A percentile compares a stretch with the other conserved stretches of the same genome.
phyloP scores from a whole-genome alignment of 2,888 invertebrate species.

The Sthenelais limicola region DNA sequence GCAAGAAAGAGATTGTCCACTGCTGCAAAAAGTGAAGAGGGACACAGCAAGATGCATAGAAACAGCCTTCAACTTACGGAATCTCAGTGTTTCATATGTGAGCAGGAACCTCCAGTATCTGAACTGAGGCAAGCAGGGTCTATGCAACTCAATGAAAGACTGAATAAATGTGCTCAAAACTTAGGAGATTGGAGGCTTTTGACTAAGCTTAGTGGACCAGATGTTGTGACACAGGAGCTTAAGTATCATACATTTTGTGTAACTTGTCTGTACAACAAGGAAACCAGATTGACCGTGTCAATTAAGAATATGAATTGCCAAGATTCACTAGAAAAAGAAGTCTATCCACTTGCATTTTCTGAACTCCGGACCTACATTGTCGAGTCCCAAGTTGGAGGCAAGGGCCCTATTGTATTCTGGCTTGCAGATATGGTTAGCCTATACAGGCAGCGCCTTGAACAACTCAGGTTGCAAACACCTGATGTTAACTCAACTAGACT shows the following conservation, averaged over 20 bases:
- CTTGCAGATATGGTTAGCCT: slow-evolving; percentile 13
- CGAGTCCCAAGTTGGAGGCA: too few species aligned
- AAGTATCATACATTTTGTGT: slow-evolving; percentile 1
- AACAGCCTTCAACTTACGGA: background rate
- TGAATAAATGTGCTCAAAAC: background rate
- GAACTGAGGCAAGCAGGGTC: background rate
- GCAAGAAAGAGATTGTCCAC: slow-evolving; percentile 6
- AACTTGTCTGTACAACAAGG: slow-evolving; percentile 10
- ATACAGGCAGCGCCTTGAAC: background rate
- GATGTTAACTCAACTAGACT: slow-evolving; percentile 20
- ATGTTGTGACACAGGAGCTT: slow-evolving; percentile 4
- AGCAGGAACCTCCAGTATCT: background rate
- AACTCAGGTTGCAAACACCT: background rate
- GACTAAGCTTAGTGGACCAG: slow-evolving; percentile 14
- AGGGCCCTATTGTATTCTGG: too few species aligned
- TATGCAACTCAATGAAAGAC: slow-evolving; percentile 7
- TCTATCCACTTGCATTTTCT: too few species aligned
- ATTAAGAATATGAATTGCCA: too few species aligned
- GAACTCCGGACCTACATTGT: too few species aligned
- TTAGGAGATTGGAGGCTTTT: slow-evolving; percentile 9
- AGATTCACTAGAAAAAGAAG: too few species aligned
- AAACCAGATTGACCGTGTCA: too few species aligned
- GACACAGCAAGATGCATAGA: background rate
- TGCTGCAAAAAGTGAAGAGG: background rate
- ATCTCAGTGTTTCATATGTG: background rate